Evolutionary conservation across 2,888 invertebrate genomes (phyloP), one percentile per base, ranked within the genome.

Genomic region (Sepiola atlantica): DNA sequence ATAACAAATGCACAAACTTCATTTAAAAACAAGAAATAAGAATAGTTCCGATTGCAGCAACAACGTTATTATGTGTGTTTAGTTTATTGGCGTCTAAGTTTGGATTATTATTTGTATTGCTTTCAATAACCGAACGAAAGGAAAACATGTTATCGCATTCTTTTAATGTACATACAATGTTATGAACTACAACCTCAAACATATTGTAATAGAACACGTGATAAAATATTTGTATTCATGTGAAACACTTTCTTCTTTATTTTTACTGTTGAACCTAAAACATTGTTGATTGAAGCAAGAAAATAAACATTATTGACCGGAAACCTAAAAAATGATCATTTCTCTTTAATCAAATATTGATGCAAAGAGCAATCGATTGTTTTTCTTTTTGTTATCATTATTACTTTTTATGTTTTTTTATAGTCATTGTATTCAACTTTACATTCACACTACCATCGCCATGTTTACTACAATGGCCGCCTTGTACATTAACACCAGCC

Each of bases 231-330:
- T 61, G 28, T 77, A 77, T 77, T 77, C n/a, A 77, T 77, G n/a
- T n/a, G 16, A 32, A 77, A 77, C 77, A n/a, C 45, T 8, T 77
- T 77, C 32, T 61, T n/a, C 77, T 16, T 18, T n/a, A n/a, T n/a
- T 77, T 77, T 77, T 77, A 77, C n/a, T 77, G 32, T n/a, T 77
- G n/a, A 77, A n/a, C 77, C 4, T 14, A 77, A 77, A 61, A 77
- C 14, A 77, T 77, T 77, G 77, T 77, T 16, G 77, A n/a, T 77
- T 77, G 77, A 16, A 77, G n/a, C 18, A 77, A 77, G 77, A 77
- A 77, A 77, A 77, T 77, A 77, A 77, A 77, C 77, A 77, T 77
- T 77, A 77, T 77, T 77, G 77, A 32, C 77, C 77, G 77, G 77
- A 77, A 77, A 77, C 32, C 14, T 32, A 77, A 77, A 77, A 77